These are phyloP conservation scores for Melanargia galathea DNA, from an alignment of 2,888 invertebrate genomes.

Conservation along the genomic window DNA sequence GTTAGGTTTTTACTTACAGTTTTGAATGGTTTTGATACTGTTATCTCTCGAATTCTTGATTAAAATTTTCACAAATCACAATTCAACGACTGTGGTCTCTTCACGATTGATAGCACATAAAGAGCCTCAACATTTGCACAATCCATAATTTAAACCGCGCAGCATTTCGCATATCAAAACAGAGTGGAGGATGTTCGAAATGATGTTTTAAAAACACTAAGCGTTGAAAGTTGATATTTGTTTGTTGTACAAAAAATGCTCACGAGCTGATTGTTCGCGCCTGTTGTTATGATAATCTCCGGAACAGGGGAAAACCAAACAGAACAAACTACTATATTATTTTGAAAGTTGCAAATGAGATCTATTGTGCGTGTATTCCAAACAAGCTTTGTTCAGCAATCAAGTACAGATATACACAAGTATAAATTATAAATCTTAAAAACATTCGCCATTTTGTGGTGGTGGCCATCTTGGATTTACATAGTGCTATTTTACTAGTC, in stretches of 20 bases:
- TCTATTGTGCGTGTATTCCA: slow-evolving; percentile 8
- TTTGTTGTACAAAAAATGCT: slow-evolving; percentile 29
- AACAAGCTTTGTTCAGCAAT: not conserved
- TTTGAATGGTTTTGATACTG: not conserved
- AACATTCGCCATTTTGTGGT: no score
- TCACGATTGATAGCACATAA: slow-evolving; percentile 7
- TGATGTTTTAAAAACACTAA: slow-evolving; percentile 61
- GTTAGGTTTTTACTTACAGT: no score
- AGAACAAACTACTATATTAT: slow-evolving; percentile 29
- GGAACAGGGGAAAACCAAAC: slow-evolving; percentile 28
- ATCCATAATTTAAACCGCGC: slow-evolving; percentile 58
- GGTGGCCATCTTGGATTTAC: no score
- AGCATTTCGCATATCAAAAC: slow-evolving; percentile 51
- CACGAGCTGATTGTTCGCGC: slow-evolving; percentile 22
- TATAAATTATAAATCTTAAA: no score
- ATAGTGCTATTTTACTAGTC: no score
- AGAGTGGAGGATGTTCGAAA: slow-evolving; percentile 67
- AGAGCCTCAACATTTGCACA: slow-evolving; percentile 50
- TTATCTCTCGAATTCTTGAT: not conserved
- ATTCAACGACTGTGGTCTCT: not conserved
- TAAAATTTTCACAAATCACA: slow-evolving; percentile 6
- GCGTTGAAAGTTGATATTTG: slow-evolving; percentile 39
- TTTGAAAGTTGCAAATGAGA: slow-evolving; percentile 28
- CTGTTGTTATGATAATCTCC: slow-evolving; percentile 33
- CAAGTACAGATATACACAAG: not conserved